Base-by-base conservation (phyloP, 2,797 vertebrate species). In the Coccyzus lansbergi region DNA sequence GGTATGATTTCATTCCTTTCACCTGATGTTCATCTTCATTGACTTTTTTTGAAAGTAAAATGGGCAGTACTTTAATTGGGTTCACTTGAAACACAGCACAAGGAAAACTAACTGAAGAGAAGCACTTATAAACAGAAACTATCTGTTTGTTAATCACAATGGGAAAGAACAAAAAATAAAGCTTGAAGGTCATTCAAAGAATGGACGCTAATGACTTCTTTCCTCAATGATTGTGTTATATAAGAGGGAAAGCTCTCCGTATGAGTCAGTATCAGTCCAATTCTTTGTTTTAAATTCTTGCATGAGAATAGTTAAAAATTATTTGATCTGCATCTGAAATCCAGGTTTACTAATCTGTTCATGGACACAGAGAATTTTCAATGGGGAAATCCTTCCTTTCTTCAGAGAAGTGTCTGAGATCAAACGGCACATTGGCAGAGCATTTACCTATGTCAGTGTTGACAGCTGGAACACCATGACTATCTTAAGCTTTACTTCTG, bases 21-120 rank as follows among this genome's bases (percentile, higher is more conserved):
- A 58, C 44, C 67, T 82, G 25, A 92, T 92, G 55, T 86, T 93
- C 60, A 60, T 64, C 22, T 67, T 90, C 77, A 81, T 81, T 95
- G 90, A 65, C n/a, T 15, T 24, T 77, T 90, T 69, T n/a, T 69
- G n/a, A 78, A 91, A 90, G 42, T 83, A 88, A 81, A 93, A 86
- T 72, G n/a, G 28, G 4, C 28, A 81, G 17, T 33, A 7, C 79
- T 94, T 92, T 91, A 91, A 88, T 75, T 90, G 59, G 25, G 49
- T 87, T 68, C n/a, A 55, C 53, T 42, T 49, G 49, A 83, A 83
- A 68, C 5, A 10, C 31, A 91, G 8, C 36, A 85, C 21, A 83
- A 83, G 46, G 26, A 79, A 83, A 72, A 83, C 14, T 31, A 62
- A 24, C 48, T 72, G 70, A 34, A 86, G 56, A 90, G 42, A 67